Evolutionary conservation across 1,140 invertebrate species (phyloP).

Genomic region (Pinna nobilis): DNA sequence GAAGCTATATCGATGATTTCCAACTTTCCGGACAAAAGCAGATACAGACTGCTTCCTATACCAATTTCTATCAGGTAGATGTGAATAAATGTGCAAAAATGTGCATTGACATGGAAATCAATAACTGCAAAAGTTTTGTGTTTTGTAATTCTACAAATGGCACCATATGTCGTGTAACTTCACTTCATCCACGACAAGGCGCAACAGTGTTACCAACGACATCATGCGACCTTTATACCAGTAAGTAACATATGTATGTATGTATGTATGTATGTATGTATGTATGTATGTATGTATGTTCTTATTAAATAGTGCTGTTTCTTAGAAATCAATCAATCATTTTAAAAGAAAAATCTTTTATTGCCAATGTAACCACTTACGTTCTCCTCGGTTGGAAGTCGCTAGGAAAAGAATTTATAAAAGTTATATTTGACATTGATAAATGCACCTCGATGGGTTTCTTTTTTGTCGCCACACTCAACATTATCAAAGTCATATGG

Average conservation of each 20-base stretch:
- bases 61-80: conserved; percentile 32
- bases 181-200: conserved; percentile 7
- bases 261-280: too few relatives aligned
- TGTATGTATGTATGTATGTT: too few relatives aligned
- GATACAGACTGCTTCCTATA: conserved; percentile 24
- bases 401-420: too few relatives aligned
- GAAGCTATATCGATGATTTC: conserved; percentile 55
- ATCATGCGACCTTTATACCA: conserved; percentile 48
- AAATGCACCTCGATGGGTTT: too few relatives aligned
- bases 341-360: too few relatives aligned
- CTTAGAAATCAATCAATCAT: too few relatives aligned
- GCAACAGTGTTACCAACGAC: conserved; percentile 5
- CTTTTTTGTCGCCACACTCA: too few relatives aligned
- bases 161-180: conserved; percentile 46
- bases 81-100: conserved; percentile 46
- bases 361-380: too few relatives aligned
- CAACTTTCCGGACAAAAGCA: conserved; percentile 17
- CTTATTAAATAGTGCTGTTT: too few relatives aligned
- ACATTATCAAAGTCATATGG: too few relatives aligned
- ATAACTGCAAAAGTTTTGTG: conserved; percentile 50
- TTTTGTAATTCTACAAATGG: conserved; percentile 48
- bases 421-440: too few relatives aligned
- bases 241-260: conserved; percentile 26
- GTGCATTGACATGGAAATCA: conserved; percentile 41
- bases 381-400: too few relatives aligned